Conservation (phyloP, 2,888 invertebrate species). For the Leuctra nigra region DNA sequence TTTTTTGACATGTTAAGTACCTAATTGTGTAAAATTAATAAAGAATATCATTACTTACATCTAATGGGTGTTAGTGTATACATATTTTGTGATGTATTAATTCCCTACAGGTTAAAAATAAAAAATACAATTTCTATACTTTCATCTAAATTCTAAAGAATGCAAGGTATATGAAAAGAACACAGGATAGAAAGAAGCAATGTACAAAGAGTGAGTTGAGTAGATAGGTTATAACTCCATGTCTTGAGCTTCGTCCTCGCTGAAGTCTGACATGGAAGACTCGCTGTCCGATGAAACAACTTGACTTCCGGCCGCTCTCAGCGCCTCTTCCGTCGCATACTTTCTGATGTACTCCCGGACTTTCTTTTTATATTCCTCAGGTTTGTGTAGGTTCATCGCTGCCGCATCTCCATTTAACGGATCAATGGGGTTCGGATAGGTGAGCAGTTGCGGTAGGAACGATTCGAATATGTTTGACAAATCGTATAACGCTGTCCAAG, state of each 20-base stretch:
- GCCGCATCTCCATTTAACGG: slow-evolving; percentile 99
- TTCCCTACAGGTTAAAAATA: too few species aligned
- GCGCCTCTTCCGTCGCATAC: slow-evolving; percentile 96
- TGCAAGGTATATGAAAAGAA: neutral
- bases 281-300: slow-evolving; percentile 81
- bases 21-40: too few species aligned
- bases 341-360: slow-evolving; percentile 93
- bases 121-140: too few species aligned
- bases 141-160: too few species aligned
- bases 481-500: slow-evolving; percentile 59
- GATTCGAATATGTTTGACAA: slow-evolving; percentile 99
- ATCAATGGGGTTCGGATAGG: slow-evolving; percentile 99
- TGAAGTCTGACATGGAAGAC: slow-evolving; percentile 86
- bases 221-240: slow-evolving; percentile 16
- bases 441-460: slow-evolving; percentile 96
- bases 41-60: too few species aligned
- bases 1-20: too few species aligned
- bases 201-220: neutral
- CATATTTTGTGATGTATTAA: too few species aligned
- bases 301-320: slow-evolving; percentile 77
- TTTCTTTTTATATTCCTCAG: slow-evolving; percentile 99
- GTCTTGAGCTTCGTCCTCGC: slow-evolving; percentile 16
- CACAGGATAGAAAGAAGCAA: neutral
- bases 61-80: too few species aligned
- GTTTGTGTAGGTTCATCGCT: slow-evolving; percentile 98